Evolutionary conservation across 2,797 vertebrate genomes (phyloP).

Genomic region (Percopsis omiscomaycus): DNA sequence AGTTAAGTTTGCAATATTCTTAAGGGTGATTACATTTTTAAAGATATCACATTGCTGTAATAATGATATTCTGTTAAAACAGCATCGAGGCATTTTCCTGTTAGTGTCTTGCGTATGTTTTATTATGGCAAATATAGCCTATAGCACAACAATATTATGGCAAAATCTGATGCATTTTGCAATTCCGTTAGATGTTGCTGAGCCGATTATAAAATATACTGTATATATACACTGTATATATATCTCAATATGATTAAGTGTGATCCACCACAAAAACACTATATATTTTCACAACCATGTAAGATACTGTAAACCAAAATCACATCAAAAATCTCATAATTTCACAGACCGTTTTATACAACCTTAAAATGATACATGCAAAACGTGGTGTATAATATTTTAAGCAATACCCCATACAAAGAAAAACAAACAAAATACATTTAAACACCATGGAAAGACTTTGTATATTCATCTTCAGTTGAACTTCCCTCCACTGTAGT

Average conservation of each 20-base stretch:
- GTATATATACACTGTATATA: no score
- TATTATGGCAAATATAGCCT: conserved; percentile 31
- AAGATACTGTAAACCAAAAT: conserved; percentile 23
- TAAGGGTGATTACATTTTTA: conserved; percentile 34
- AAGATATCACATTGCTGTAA: conserved; percentile 38
- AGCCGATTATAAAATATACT: no score
- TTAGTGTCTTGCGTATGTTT: conserved; percentile 39
- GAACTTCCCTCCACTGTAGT: background rate
- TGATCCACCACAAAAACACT: no score
- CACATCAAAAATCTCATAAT: conserved; percentile 16
- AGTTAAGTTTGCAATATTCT: conserved; percentile 26
- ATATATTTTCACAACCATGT: conserved; percentile 1
- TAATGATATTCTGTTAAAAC: conserved; percentile 48
- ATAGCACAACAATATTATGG: conserved; percentile 40
- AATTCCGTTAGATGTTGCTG: no score
- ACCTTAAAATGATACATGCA: conserved; percentile 43
- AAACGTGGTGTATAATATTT: conserved; percentile 38
- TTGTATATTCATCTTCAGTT: conserved; percentile 11
- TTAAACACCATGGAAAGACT: conserved; percentile 1
- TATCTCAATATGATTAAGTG: no score
- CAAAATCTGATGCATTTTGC: conserved; percentile 14
- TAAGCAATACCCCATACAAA: conserved; percentile 17
- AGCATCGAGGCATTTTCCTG: conserved; percentile 65
- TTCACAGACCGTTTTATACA: conserved; percentile 5
- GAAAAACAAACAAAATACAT: no score